Percentiles rank a stretch among this genome's conserved stretches.
Evolutionary conservation across 2,797 vertebrate species (phyloP).

Genomic region (Paguma larvata): DNA sequence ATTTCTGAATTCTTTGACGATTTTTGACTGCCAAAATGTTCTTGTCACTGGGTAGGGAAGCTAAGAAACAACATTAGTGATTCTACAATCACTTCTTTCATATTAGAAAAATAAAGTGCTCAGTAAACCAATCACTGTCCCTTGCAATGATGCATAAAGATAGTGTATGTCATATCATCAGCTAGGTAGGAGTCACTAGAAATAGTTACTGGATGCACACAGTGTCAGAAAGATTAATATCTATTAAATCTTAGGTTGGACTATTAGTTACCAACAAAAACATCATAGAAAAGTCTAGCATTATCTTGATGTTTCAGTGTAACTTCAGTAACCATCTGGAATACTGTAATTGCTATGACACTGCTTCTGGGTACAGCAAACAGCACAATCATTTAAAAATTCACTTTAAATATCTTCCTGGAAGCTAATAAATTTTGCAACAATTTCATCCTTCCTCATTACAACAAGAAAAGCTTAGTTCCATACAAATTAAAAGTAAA

Average conservation of each 20-base stretch:
- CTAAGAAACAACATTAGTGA: slow-evolving; percentile 38
- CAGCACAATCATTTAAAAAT: slow-evolving; percentile 93
- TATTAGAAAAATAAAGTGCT: slow-evolving; percentile 52
- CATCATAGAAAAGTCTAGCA: neutral
- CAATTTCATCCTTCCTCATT: slow-evolving; percentile 92
- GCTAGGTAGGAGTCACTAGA: slow-evolving; percentile 29
- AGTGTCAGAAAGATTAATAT: neutral
- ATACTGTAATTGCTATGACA: slow-evolving; percentile 85
- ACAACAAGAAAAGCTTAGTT: slow-evolving; percentile 91
- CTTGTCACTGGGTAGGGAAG: neutral
- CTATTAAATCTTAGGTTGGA: slow-evolving; percentile 45
- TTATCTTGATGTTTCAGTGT: slow-evolving; percentile 70
- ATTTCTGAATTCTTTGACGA: slow-evolving; percentile 51
- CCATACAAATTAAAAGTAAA: slow-evolving; percentile 95
- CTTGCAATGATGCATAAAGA: slow-evolving; percentile 43
- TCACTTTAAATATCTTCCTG: slow-evolving; percentile 93
- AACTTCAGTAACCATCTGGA: slow-evolving; percentile 80
- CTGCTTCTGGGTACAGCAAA: slow-evolving; percentile 90
- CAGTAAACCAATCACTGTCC: slow-evolving; percentile 31
- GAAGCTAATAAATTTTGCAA: slow-evolving; percentile 95
- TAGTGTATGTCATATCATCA: slow-evolving; percentile 7
- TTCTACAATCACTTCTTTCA: slow-evolving; percentile 37
- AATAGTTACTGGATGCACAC: neutral
- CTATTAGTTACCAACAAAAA: slow-evolving; percentile 22
- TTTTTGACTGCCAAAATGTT: slow-evolving; percentile 36